Evolutionary conservation across 2,113 vertebrate genomes (phyloP).

Genomic region (Tragelaphus buxtoni): DNA sequence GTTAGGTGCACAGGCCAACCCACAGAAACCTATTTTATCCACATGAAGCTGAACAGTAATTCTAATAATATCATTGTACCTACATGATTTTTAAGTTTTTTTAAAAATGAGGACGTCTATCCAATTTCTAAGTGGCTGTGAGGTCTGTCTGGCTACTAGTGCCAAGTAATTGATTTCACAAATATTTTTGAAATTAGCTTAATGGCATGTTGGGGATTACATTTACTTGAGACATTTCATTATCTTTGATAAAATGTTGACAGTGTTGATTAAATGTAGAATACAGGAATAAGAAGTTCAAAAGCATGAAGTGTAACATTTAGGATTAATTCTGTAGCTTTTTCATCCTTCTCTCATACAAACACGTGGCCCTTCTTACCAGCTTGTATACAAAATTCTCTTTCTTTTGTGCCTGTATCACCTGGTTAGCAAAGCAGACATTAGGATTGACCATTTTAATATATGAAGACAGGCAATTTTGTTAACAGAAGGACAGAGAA

Average conservation of each 20-base stretch:
- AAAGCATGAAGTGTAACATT: neutral
- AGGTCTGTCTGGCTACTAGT: neutral
- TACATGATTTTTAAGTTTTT: neutral
- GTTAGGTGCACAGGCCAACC: neutral
- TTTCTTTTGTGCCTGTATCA: neutral
- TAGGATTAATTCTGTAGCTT: neutral
- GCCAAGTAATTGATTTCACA: neutral
- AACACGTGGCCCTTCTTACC: neutral
- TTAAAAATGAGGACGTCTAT: neutral
- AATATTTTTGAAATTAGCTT: neutral
- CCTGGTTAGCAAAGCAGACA: neutral
- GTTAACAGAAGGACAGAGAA: neutral
- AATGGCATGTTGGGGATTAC: neutral
- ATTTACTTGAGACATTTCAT: neutral
- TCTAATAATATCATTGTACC: neutral
- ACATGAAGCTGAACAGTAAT: neutral
- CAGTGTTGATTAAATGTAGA: neutral
- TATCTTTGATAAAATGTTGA: conserved; percentile 22
- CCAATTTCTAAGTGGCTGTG: neutral
- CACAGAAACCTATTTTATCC: neutral
- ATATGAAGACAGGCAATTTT: neutral
- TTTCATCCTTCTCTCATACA: neutral
- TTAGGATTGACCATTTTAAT: neutral
- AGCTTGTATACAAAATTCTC: neutral
- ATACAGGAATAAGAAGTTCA: neutral